Evolutionary conservation across 2,113 vertebrate genomes (phyloP), one percentile per base, ranked within the genome.

Genomic region (Aptenodytes forsteri): DNA sequence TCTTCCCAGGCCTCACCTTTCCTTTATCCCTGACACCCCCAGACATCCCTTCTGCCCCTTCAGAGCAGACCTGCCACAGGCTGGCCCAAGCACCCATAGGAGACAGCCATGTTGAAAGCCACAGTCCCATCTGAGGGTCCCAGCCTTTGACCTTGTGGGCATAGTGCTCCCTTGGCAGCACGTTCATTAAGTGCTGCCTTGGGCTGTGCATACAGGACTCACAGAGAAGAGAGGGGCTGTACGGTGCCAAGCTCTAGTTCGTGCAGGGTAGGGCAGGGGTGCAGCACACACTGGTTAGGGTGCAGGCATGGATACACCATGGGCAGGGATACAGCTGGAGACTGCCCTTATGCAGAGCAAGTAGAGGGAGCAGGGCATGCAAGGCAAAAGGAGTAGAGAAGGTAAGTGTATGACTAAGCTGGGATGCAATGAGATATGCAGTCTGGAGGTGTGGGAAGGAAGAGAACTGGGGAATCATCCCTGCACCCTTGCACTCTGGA

Each of bases 141-240:
- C 71, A 67, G 38, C 29, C 36, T 59, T 29, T 56, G 55, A 4
- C 32, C 13, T 21, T 14, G 19, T 32, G 38, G 61, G 36, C 40
- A 52, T 3, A 13, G 13, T 4, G 42, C 25, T 66, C n/a, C 36
- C 44, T 75, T 4, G 5, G 46, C 46, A 78, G 61, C 13, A 8
- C 0, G 0, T 30, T 46, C 76, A 21, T 17, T 2, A 44, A 16
- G 27, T 12, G 76, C 32, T 67, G 30, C 7, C 29, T 21, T 9
- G 59, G 52, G 65, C 50, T 22, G 19, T 1, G 44, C 5, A 11
- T 2, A 2, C 25, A 55, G 56, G 29, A 23, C 40, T 47, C 13
- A 8, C 42, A 36, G n/a, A 62, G 76, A 18, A 59, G 40, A 44
- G 18, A 70, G 42, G 21, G n/a, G 34, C 54, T 62, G 55, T 20